Percentiles rank a stretch among this genome's conserved stretches.
Evolutionary conservation across 2,113 vertebrate genomes (phyloP).

Genomic region (Grallaria varia): DNA sequence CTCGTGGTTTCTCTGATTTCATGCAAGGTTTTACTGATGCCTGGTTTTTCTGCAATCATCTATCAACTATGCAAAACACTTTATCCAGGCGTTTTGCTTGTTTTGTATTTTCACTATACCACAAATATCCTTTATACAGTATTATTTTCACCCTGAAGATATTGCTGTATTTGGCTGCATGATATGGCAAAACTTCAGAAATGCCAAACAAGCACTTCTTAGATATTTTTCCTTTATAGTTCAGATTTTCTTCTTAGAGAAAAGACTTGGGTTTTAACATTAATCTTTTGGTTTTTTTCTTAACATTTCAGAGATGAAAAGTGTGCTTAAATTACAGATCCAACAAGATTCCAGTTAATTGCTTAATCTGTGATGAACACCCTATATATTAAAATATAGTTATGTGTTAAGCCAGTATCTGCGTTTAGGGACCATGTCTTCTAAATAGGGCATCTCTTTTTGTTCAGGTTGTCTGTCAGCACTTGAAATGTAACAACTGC

Average conservation of each 20-base stretch:
- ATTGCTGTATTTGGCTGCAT: neutral
- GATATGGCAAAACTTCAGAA: neutral
- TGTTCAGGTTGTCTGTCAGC: neutral
- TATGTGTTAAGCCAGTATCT: neutral
- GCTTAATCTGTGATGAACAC: neutral
- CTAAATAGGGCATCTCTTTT: neutral
- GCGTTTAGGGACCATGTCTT: rapidly evolving
- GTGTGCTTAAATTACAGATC: neutral
- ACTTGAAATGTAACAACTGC: neutral
- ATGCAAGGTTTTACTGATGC: neutral
- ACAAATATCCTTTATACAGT: neutral
- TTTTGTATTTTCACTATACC: neutral
- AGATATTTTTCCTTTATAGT: neutral
- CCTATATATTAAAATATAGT: neutral
- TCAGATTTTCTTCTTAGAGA: neutral
- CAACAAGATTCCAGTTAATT: neutral
- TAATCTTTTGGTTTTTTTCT: neutral
- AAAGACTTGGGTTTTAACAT: neutral
- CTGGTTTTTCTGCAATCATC: neutral
- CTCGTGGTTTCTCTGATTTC: conserved; percentile 8
- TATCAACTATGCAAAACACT: neutral
- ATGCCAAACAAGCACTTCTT: neutral
- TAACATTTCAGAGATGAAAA: neutral
- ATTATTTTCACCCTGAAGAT: neutral
- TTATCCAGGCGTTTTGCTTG: neutral